Base-by-base conservation (phyloP, 1,140 invertebrate genomes). In the Plectrocnemia conspersa region DNA sequence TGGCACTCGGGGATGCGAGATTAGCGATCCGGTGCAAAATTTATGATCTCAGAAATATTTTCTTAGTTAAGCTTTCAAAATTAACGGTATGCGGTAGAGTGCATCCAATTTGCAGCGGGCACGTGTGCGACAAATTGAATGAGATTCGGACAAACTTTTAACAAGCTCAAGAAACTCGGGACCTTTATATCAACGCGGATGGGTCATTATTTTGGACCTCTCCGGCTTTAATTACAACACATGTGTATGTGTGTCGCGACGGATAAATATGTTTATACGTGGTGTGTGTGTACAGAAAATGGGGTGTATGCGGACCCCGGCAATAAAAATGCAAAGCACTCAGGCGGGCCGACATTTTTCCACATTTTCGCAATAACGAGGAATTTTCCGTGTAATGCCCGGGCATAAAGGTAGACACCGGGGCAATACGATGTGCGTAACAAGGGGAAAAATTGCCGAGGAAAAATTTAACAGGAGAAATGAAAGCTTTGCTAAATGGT, bases 391-490 rank as follows among this genome's bases (percentile, higher is more conserved):
- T n/a, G 25, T n/a, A n/a, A n/a, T 44, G 13, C 21, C 6, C 7
- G 13, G 25, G 41, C 4, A 15, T 15, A 15, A 15, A 6, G 35
- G 35, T 38, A 15, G 35, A 29, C 41, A 19, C 21, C 23, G 23
- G 23, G 23, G 41, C 25, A 33, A 29, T 29, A 29, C 16, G 19
- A 33, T 33, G 45, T 47, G 47, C 47, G 42, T 50, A 45, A 56
- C 58, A 46, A 56, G 58, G 58, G 58, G 58, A 56, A 60, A 60
- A 60, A 55, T 59, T 54, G 36, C 22, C 33, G 32, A 56, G 58
- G 48, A 56, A 60, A 60, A 60, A 61, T 52, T 61, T 61, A 49
- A 61, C 54, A 56, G 33, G 54, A 50, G 54, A 56, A 55, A 61
- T 56, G 54, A 61, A 56, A 61, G 58, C 58, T 49, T 60, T 48